These are phyloP conservation scores for Macropus fuliginosus DNA, from an alignment of 2,797 vertebrate genomes.

Conservation along the genomic window DNA sequence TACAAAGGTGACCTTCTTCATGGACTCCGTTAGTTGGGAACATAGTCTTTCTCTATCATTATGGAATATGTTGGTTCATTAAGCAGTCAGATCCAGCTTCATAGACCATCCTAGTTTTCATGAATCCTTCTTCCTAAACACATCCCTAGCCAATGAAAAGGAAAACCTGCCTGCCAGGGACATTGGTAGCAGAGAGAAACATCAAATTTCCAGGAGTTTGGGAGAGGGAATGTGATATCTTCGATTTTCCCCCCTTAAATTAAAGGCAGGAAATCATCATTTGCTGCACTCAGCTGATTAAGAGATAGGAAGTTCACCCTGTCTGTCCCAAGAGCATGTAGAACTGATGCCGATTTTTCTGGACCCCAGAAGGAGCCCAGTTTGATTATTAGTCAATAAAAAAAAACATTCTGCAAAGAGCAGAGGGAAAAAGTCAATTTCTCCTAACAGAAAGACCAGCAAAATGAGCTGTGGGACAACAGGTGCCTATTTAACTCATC, in stretches of 20 bases:
- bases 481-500: neutral
- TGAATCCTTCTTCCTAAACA: neutral
- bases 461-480: fast-evolving
- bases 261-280: neutral
- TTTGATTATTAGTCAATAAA: neutral
- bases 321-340: neutral
- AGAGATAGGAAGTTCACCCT: neutral
- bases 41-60: neutral
- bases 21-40: fast-evolving
- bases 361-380: neutral
- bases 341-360: neutral
- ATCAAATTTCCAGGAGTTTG: neutral
- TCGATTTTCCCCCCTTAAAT: neutral
- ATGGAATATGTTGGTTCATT: neutral
- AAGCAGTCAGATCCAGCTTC: neutral
- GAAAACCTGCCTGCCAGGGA: neutral
- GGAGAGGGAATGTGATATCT: neutral
- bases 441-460: neutral
- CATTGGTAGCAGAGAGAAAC: neutral
- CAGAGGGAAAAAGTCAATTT: neutral
- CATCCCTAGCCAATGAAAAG: neutral
- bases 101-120: neutral
- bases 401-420: neutral
- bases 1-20: neutral
- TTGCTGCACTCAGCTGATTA: neutral